Evolutionary conservation across 2,113 vertebrate genomes (phyloP), one percentile per base, ranked within the genome.

Genomic region (Pterocles gutturalis): DNA sequence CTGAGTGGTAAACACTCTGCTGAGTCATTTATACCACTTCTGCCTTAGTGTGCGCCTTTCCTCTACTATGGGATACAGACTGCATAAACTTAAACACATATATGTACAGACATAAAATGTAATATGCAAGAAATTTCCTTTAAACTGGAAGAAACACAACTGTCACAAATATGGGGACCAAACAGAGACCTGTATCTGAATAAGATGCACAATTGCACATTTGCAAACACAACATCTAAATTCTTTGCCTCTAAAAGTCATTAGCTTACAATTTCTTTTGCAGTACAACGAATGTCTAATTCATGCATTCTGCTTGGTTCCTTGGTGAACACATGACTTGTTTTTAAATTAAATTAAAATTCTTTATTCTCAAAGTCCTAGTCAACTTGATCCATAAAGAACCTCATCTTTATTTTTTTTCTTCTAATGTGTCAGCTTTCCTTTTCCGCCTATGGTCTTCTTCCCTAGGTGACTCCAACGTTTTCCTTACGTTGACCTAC

Each of bases 161-260:
- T 49, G 9, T 58, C 62, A 83, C 28, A 80, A n/a, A 60, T 17
- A 4, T 17, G 11, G 46, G 36, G 13, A 66, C 28, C 0, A 0
- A 90, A 76, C 6, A 91, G 14, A 91, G 16, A 71, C 38, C 18
- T 38, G 1, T 18, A 57, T 34, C 25, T 77, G 85, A 61, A 21
- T 5, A 84, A 73, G 54, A 58, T 17, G 10, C 9, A 61, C 1
- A 0, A 87, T 0, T 71, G 28, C 13, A 49, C 13, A 82, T 17
- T 20, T 84, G 15, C 34, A 46, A 87, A 89, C 10, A 91, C 17
- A 87, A 80, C 57, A 70, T 28, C 24, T 36, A 88, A 81, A 36
- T 36, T 72, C 28, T 83, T 88, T 83, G 28, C 28, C 12, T 65
- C 71, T 53, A 65, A 66, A 87, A 46, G 33, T 69, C 51, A 49